phyloP scores from a whole-genome alignment of 2,888 invertebrate genomes.

The Pheosia tremula region DNA sequence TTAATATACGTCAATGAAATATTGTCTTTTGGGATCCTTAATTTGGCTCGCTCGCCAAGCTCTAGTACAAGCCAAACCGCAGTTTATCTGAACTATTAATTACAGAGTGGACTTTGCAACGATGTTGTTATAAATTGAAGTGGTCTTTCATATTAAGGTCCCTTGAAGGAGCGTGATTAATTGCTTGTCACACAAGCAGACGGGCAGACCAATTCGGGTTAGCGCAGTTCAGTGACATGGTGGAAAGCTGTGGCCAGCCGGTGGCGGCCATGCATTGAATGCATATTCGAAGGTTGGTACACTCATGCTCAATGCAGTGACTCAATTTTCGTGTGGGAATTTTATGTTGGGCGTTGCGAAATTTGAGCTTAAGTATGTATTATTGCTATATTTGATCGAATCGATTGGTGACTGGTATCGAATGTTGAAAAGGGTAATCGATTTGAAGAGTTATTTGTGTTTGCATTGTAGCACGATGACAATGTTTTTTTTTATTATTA shows the following conservation, averaged over 20 bases:
- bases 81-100: conserved; percentile 64
- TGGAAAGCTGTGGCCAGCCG: conserved; percentile 21
- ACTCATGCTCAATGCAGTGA: conserved; percentile 4
- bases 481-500: neutral
- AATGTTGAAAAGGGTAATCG: neutral
- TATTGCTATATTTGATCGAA: neutral
- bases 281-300: conserved; percentile 23
- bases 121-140: conserved; percentile 71
- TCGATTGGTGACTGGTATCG: neutral
- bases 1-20: neutral
- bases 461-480: neutral
- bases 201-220: conserved; percentile 64
- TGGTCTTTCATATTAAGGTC: conserved; percentile 73
- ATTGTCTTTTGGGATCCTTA: neutral
- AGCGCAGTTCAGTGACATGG: conserved; percentile 72
- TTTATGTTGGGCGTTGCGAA: conserved; percentile 3
- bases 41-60: neutral
- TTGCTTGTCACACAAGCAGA: conserved; percentile 62
- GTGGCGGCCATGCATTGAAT: conserved; percentile 38
- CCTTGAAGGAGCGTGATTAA: conserved; percentile 73
- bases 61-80: conserved; percentile 34
- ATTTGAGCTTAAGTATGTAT: neutral
- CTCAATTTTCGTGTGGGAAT: conserved; percentile 8
- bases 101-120: conserved; percentile 59
- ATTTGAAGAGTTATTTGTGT: neutral